Evolutionary conservation across 92 coral and sea anemone species (phyloP).

Genomic region (Chrysogorgia sp.): DNA sequence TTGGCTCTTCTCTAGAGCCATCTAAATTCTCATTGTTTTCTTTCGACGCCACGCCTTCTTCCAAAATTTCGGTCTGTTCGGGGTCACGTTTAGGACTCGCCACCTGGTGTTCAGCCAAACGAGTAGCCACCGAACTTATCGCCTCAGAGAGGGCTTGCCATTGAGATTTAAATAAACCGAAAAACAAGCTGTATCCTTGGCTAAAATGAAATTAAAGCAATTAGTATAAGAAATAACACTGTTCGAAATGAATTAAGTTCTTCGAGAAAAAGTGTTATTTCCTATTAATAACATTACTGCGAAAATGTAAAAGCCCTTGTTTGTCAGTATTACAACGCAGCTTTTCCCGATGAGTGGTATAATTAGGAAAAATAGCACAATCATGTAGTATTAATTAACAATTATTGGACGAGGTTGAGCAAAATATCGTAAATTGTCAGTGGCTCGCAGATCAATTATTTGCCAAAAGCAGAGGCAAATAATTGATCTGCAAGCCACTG

Average conservation of each 20-base stretch:
- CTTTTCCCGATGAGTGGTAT: no score
- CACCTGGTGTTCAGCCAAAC: conserved; percentile 39
- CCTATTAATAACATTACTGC: no score
- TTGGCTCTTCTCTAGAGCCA: conserved; percentile 1
- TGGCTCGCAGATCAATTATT: no score
- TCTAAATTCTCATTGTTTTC: background rate
- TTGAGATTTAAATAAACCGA: conserved; percentile 80
- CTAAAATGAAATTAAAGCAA: conserved; percentile 53
- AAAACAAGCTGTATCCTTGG: conserved; percentile 79
- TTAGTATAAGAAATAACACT: background rate
- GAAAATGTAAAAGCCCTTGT: no score
- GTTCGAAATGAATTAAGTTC: background rate
- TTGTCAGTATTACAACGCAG: no score
- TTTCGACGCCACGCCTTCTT: conserved; percentile 9
- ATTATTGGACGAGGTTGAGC: no score
- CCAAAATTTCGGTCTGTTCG: conserved; percentile 17
- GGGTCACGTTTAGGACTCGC: conserved; percentile 6
- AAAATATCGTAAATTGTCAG: no score
- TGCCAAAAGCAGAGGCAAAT: no score
- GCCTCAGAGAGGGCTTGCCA: conserved; percentile 78
- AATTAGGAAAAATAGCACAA: no score
- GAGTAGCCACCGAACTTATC: conserved; percentile 49
- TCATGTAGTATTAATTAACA: no score
- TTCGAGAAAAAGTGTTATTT: no score
- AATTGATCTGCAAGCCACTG: no score